Evolutionary conservation across 2,888 invertebrate genomes (phyloP).

Genomic region (Cheilosia vulpina): DNA sequence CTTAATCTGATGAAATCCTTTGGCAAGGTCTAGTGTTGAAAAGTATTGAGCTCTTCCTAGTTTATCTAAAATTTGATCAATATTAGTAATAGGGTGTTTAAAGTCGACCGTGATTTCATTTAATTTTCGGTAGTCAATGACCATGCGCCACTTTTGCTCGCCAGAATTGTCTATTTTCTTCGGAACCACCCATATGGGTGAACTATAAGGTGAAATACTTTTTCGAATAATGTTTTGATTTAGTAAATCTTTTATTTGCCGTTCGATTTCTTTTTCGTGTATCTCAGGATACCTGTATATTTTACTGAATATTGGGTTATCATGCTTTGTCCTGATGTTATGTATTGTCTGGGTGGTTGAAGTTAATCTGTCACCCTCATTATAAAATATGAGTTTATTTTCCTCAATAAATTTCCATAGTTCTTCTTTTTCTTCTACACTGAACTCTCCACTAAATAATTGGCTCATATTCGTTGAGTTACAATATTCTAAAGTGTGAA

Average conservation of each 20-base stretch:
- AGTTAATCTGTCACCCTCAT: too few species aligned
- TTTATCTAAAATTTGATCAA: slow-evolving; percentile 46
- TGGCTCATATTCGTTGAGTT: too few species aligned
- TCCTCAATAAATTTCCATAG: too few species aligned
- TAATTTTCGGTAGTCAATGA: background rate
- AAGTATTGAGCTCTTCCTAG: slow-evolving; percentile 42
- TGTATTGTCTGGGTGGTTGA: too few species aligned
- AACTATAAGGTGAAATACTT: slow-evolving; percentile 1
- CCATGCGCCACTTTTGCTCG: background rate
- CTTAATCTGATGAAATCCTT: slow-evolving; percentile 47
- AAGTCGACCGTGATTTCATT: background rate
- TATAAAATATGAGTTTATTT: too few species aligned
- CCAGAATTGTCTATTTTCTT: background rate
- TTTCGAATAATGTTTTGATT: too few species aligned
- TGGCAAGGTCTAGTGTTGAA: slow-evolving; percentile 39
- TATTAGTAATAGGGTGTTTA: slow-evolving; percentile 50
- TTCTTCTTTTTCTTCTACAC: too few species aligned
- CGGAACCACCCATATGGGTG: background rate
- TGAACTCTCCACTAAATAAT: too few species aligned
- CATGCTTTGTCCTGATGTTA: background rate
- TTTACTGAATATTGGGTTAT: slow-evolving; percentile 13
- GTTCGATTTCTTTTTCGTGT: slow-evolving; percentile 6
- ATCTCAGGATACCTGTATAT: background rate
- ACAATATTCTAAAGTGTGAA: background rate
- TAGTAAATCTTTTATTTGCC: background rate